A percentile compares a stretch with the other conserved stretches of the same genome.
phyloP scores from a whole-genome alignment of 2,888 invertebrate species.

The Geophilus truncorum region DNA sequence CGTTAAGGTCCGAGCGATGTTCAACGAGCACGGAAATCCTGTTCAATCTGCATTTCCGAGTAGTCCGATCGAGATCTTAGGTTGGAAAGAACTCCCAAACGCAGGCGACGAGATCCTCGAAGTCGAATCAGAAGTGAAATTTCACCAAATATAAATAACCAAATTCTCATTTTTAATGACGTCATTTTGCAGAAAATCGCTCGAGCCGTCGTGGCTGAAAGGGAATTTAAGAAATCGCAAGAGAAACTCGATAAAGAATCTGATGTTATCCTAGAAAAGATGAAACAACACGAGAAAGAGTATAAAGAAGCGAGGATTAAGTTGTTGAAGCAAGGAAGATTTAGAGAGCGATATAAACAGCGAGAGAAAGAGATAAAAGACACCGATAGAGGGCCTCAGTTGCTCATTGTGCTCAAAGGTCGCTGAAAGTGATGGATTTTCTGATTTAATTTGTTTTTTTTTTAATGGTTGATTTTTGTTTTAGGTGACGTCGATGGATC shows the following conservation, averaged over 20 bases:
- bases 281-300: slow-evolving; percentile 57
- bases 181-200: slow-evolving; percentile 58
- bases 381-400: slow-evolving; percentile 49
- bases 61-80: slow-evolving; percentile 76
- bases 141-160: neutral
- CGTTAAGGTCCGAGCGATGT: slow-evolving; percentile 61
- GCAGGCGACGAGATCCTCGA: slow-evolving; percentile 85
- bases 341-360: slow-evolving; percentile 53
- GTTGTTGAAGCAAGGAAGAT: slow-evolving; percentile 25
- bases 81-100: slow-evolving; percentile 83
- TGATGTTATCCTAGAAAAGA: slow-evolving; percentile 61
- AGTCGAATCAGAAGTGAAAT: slow-evolving; percentile 65
- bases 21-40: slow-evolving; percentile 66
- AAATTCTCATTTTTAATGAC: neutral
- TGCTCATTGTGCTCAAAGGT: slow-evolving; percentile 65
- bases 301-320: slow-evolving; percentile 34
- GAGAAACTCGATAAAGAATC: slow-evolving; percentile 61
- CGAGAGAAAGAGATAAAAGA: slow-evolving; percentile 55
- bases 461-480: slow-evolving; percentile 39
- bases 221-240: slow-evolving; percentile 58
- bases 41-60: slow-evolving; percentile 68
- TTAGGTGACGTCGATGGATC: slow-evolving; percentile 92
- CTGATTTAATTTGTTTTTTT: slow-evolving; percentile 42
- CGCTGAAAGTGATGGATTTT: neutral
- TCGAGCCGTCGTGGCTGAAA: slow-evolving; percentile 60